These are phyloP conservation scores for Pollenia angustigena DNA, from an alignment of 2,888 invertebrate species.

Conservation along the genomic window DNA sequence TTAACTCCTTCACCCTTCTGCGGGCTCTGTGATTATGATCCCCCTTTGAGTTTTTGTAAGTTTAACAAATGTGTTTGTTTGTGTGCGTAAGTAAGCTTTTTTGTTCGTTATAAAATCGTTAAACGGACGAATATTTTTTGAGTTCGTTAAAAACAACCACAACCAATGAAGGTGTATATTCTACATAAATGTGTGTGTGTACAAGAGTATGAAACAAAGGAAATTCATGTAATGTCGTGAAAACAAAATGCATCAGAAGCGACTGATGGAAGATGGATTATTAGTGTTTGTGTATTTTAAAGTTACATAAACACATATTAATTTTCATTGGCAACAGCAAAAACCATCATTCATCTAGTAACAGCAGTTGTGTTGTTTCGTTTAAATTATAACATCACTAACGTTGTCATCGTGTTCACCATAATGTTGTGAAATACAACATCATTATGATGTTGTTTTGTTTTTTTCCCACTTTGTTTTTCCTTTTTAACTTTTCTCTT, in stretches of 20 bases:
- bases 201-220: slow-evolving; percentile 44
- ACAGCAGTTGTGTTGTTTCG: slow-evolving; percentile 44
- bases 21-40: slow-evolving; percentile 57
- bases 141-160: slow-evolving; percentile 30
- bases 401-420: not conserved
- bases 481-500: slow-evolving; percentile 56
- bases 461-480: slow-evolving; percentile 46
- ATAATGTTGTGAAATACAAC: slow-evolving; percentile 6
- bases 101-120: slow-evolving; percentile 53
- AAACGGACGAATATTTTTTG: slow-evolving; percentile 45
- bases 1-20: slow-evolving; percentile 44
- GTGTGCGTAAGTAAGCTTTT: slow-evolving; percentile 13
- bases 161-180: slow-evolving; percentile 25
- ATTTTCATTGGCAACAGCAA: slow-evolving; percentile 60
- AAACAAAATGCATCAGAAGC: slow-evolving; percentile 23
- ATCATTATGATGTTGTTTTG: slow-evolving; percentile 54
- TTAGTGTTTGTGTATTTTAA: slow-evolving; percentile 14
- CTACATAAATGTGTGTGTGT: not conserved
- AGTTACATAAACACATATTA: slow-evolving; percentile 26
- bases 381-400: slow-evolving; percentile 35
- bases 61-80: not conserved
- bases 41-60: slow-evolving; percentile 58
- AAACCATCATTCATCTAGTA: slow-evolving; percentile 17
- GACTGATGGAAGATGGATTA: slow-evolving; percentile 59
- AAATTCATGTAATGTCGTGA: slow-evolving; percentile 52